Conservation (phyloP, 2,797 vertebrate genomes). For the Lycodopsis pacificus region DNA sequence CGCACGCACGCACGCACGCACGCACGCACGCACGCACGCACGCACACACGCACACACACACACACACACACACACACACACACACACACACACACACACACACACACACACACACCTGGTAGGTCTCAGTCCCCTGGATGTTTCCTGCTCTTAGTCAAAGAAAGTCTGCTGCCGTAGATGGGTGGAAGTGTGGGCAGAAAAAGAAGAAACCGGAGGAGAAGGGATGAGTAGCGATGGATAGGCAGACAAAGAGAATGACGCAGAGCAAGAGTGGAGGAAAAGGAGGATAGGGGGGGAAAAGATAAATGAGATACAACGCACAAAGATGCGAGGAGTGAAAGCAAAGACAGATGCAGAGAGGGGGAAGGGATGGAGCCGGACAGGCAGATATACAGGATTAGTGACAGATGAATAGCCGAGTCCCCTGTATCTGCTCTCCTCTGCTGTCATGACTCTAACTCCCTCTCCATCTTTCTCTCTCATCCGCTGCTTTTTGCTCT, state of each 20-base stretch:
- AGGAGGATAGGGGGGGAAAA: background rate
- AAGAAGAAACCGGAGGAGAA: constrained; percentile 6
- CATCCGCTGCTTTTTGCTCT: background rate
- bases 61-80: constrained; percentile 33
- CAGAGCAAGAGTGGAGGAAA: constrained; percentile 18
- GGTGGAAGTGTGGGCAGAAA: background rate
- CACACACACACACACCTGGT: constrained; percentile 50
- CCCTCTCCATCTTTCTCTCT: constrained; percentile 17
- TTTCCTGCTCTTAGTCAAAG: constrained; percentile 53
- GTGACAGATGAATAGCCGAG: constrained; percentile 59
- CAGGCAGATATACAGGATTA: constrained; percentile 46
- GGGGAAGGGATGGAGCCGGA: constrained; percentile 14
- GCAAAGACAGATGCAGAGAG: constrained; percentile 19
- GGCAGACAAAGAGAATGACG: constrained; percentile 43
- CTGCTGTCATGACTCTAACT: constrained; percentile 32
- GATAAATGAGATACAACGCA: constrained; percentile 14
- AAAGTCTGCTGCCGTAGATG: constrained; percentile 18
- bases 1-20: constrained; percentile 29
- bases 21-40: too few species aligned
- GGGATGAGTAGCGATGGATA: constrained; percentile 20
- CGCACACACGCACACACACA: too few species aligned
- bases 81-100: too few species aligned
- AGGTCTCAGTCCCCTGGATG: constrained; percentile 54
- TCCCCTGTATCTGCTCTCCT: constrained; percentile 35
- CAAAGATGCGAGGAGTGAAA: constrained; percentile 34